These are phyloP conservation scores for Troides helena DNA, from an alignment of 2,888 invertebrate species.

Conservation along the genomic window DNA sequence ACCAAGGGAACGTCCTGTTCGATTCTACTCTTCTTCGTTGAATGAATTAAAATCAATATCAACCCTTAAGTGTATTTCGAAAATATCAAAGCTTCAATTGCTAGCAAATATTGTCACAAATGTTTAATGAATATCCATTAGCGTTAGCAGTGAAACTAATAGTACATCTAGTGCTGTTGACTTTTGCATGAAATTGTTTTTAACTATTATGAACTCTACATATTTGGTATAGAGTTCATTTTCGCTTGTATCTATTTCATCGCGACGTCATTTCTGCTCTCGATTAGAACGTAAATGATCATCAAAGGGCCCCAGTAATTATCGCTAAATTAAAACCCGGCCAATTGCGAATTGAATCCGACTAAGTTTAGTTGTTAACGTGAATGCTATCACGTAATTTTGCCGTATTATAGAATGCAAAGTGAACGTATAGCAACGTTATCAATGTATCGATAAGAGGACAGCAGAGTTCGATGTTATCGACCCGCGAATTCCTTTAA, in stretches of 20 bases:
- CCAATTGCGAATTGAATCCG: conserved; percentile 53
- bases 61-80: no score
- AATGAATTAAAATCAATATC: no score
- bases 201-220: conserved; percentile 3
- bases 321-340: conserved; percentile 49
- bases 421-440: conserved; percentile 50
- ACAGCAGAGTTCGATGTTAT: conserved; percentile 32
- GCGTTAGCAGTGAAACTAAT: conserved; percentile 10
- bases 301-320: conserved; percentile 44
- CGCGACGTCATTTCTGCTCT: conserved; percentile 23
- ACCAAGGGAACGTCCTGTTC: no score
- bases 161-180: conserved; percentile 7
- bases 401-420: conserved; percentile 48
- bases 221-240: not conserved
- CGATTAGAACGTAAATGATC: conserved; percentile 34
- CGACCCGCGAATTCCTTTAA: conserved; percentile 28
- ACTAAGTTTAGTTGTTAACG: conserved; percentile 52
- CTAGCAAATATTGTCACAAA: conserved; percentile 9
- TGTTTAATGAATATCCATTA: conserved; percentile 23
- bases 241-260: not conserved
- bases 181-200: conserved; percentile 1
- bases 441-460: conserved; percentile 58
- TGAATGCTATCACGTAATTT: conserved; percentile 55
- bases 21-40: no score
- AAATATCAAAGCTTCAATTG: no score